Evolutionary conservation across 2,113 vertebrate species (phyloP).

Genomic region (Myxocyprinus asiaticus): DNA sequence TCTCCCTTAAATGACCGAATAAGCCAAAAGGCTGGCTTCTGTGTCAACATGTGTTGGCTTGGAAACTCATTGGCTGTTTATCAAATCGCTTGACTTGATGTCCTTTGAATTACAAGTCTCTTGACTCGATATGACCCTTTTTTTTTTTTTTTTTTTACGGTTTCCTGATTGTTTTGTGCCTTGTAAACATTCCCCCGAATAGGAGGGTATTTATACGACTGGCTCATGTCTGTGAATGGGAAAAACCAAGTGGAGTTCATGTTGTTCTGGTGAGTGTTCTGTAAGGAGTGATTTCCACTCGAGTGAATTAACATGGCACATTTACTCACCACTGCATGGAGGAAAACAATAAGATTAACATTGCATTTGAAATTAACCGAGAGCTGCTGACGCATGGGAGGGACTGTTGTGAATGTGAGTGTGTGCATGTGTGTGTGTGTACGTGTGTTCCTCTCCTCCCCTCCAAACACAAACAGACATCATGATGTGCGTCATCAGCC

Average conservation of each 20-base stretch:
- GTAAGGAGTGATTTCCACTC: conserved; percentile 33
- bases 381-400: conserved; percentile 16
- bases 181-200: conserved; percentile 20
- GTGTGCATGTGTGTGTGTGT: conserved; percentile 26
- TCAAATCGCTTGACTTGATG: conserved; percentile 22
- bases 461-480: conserved; percentile 57
- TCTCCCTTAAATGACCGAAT: neutral
- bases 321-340: conserved; percentile 23
- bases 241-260: conserved; percentile 12
- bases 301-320: conserved; percentile 24
- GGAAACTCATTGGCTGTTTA: conserved; percentile 11
- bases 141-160: too few relatives aligned
- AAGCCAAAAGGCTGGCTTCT: conserved; percentile 12
- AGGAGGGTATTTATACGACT: neutral
- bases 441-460: conserved; percentile 59
- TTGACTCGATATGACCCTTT: neutral
- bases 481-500: conserved; percentile 64
- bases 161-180: neutral
- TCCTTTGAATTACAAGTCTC: conserved; percentile 5
- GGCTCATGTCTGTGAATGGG: conserved; percentile 1
- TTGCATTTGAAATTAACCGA: conserved; percentile 7
- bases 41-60: conserved; percentile 14
- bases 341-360: conserved; percentile 34
- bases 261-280: conserved; percentile 28
- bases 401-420: conserved; percentile 24